Base-by-base conservation (phyloP, 1,140 invertebrate genomes). In the Sycobia sp. region DNA sequence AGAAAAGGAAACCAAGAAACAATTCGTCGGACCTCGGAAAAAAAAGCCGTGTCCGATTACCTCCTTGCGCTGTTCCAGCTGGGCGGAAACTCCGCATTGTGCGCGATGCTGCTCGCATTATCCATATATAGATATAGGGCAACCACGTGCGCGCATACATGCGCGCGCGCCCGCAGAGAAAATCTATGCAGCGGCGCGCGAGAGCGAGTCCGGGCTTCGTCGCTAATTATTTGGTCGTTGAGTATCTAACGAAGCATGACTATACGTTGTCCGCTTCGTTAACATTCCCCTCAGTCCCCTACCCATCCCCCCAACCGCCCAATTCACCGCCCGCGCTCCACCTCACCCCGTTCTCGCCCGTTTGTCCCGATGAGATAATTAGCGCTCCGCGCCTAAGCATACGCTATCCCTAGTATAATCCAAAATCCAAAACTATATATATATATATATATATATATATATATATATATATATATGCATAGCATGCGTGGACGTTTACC, bases 191-290 rank as follows among this genome's bases (percentile, higher is more conserved):
- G 23, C 18, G 20, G 16, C 4, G 36, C 36, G 27, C 18, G 41
- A 34, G 22, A 43, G 25, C 25, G 39, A 25, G n/a, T n/a, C 47
- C 47, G 18, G 61, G 60, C 23, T 44, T 43, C 50, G 50, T 47
- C 55, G 63, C 63, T 70, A 69, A 73, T 73, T 73, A 73, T 72
- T 71, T 72, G 71, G 62, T 69, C 70, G 68, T 69, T 72, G 72
- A 66, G 67, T 69, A 66, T 72, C 65, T 68, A 73, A 72, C 69
- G 72, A 71, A 69, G 67, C 65, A 57, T 67, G 50, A 67, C 69
- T 61, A 65, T 67, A 71, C 68, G 68, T 69, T 70, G 63, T 65
- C 62, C 66, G 70, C 69, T 71, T 73, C 71, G 70, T 73, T 71
- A 74, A 67, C 70, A 66, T 63, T 32, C n/a, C 8, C 41, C 29